phyloP scores from a whole-genome alignment of 2,113 vertebrate species.

The Myrmecophaga tridactyla region DNA sequence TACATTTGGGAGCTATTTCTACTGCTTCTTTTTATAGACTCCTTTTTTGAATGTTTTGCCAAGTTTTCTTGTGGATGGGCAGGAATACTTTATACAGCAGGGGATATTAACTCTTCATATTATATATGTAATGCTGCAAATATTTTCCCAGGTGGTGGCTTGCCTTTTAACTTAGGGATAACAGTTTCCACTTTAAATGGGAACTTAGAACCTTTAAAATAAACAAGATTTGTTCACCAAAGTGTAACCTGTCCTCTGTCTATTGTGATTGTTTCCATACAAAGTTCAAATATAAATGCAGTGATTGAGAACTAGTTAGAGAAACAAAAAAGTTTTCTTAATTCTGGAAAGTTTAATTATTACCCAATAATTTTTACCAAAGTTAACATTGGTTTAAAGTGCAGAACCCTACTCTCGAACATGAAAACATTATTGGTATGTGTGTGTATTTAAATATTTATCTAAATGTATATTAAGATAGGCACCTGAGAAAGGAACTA shows the following conservation, averaged over 20 bases:
- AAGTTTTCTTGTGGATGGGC: background rate
- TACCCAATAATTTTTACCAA: conserved; percentile 1
- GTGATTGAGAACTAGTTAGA: background rate
- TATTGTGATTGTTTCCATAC: background rate
- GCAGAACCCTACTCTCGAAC: background rate
- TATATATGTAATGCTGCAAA: background rate
- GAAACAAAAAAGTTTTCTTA: background rate
- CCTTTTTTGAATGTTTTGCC: background rate
- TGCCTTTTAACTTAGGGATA: conserved; percentile 11
- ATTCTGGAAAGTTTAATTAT: conserved; percentile 31
- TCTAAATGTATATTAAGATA: background rate
- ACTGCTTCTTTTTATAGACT: background rate
- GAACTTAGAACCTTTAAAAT: background rate
- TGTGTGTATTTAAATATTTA: conserved; percentile 17
- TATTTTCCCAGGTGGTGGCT: background rate
- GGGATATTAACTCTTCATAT: background rate
- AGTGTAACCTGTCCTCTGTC: background rate
- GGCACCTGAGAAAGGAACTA: background rate
- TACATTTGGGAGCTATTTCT: background rate
- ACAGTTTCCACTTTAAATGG: conserved; percentile 7
- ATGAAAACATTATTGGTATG: background rate
- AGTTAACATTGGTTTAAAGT: background rate
- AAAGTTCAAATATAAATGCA: background rate
- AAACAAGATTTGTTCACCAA: background rate
- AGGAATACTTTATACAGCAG: background rate